Base-by-base conservation (phyloP, 2,797 vertebrate species). In the Pseudomugil gertrudae region DNA sequence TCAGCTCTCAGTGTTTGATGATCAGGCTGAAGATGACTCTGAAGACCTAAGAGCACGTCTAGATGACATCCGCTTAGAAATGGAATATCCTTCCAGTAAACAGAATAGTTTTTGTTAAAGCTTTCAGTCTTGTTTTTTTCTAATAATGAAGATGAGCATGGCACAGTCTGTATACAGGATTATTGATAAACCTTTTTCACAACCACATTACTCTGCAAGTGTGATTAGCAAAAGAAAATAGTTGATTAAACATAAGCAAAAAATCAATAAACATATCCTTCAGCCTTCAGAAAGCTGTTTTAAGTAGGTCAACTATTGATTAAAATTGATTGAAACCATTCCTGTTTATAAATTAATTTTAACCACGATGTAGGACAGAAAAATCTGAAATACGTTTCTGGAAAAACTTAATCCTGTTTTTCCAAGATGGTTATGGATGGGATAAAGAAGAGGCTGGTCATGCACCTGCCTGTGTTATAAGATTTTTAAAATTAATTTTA, bases 81-180 rank as follows among this genome's bases (percentile, higher is more conserved):
- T 98, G 95, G 96, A 98, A 96, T 98, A 98, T 98, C 96, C 96
- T 97, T 95, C 69, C 64, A 62, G 60, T 57, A 7, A n/a, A 33
- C 35, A 64, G 74, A 80, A 57, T 35, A 62, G 40, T 27, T 32
- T 55, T 3, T 76, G 30, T 63, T 52, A 38, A 63, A 72, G 59
- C 40, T n/a, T 17, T 36, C 47, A 36, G 21, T 8, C 10, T 6
- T 35, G 24, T 66, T 43, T 45, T 15, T 23, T 78, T 53, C 3
- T n/a, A 2, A n/a, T n/a, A 43, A n/a, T 72, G 47, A 32, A 45
- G n/a, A 61, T 47, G 15, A 43, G 19, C 32, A 19, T 47, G n/a
- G 52, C 24, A 66, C 38, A 58, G 45, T 71, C 30, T 59, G 14
- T 4, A 13, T 11, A 51, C 23, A 3, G 1, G 14, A 13, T 48